Conservation (phyloP, 2,797 vertebrate genomes). For the Chelon auratus region DNA sequence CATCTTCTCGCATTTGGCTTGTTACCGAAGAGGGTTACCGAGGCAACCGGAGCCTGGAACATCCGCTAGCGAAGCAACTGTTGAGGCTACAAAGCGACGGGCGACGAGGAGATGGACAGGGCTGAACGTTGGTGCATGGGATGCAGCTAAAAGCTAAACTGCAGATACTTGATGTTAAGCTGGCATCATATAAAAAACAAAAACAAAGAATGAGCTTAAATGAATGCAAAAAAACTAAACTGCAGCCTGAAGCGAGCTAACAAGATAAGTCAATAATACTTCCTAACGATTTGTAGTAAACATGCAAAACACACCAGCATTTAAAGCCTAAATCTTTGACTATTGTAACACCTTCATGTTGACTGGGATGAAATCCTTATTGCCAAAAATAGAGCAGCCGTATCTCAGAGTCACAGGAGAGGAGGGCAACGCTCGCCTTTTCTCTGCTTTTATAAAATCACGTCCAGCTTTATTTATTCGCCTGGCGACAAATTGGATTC, state of each 20-base stretch:
- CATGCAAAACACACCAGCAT: constrained; percentile 28
- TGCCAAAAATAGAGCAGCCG: constrained; percentile 22
- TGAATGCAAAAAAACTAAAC: not conserved
- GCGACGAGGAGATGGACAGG: too few species aligned
- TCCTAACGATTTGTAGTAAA: constrained; percentile 25
- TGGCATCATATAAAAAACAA: constrained; percentile 12
- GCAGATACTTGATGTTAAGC: not conserved
- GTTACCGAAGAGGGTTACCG: too few species aligned
- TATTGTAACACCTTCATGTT: constrained; percentile 6
- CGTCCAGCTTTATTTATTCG: constrained; percentile 2
- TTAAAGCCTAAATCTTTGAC: constrained; percentile 22
- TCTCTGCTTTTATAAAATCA: constrained; percentile 22
- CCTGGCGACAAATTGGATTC: constrained; percentile 12
- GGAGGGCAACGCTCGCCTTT: not conserved
- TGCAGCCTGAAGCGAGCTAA: not conserved
- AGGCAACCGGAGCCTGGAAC: too few species aligned
- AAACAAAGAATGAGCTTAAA: not conserved
- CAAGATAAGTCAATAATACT: not conserved
- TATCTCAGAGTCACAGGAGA: constrained; percentile 20
- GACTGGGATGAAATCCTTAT: not conserved
- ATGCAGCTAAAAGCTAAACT: too few species aligned
- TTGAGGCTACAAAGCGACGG: too few species aligned
- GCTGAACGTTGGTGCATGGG: too few species aligned
- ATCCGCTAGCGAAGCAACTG: too few species aligned
- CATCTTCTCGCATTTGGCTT: too few species aligned